Base-by-base conservation (phyloP, 1,140 invertebrate genomes). In the Manduca sexta region DNA sequence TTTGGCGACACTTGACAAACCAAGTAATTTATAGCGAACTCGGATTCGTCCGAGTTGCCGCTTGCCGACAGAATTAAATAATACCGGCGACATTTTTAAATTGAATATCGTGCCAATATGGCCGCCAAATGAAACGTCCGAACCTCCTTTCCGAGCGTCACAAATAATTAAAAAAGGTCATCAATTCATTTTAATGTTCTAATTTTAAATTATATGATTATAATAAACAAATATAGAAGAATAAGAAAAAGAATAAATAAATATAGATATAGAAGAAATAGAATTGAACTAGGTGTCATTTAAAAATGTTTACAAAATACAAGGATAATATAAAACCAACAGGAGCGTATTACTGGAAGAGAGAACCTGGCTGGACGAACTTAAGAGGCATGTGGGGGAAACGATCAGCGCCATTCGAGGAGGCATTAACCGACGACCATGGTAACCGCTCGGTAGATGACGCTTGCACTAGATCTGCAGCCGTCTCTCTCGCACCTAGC, bases 361-460 rank as follows among this genome's bases (percentile, higher is more conserved):
- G 91, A 31, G 91, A 92, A 60, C 91, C 91, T 2, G 90, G 89
- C 64, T 92, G 91, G 91, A 91, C 91, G 71, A 92, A 92, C 70
- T 83, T 92, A 52, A 90, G 91, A 74, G 91, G 91, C 30, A 88
- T 92, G 71, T 92, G 91, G 91, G 92, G 91, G 64, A 93, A 93
- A 72, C 65, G 86, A 45, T 67, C 75, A 7, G 31, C 56, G 37
- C 56, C 37, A 37, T 39, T 45, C 41, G 52, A 60, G 29, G 56
- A 60, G 51, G 45, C 47, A 48, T 50, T 67, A 49, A 64, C 68
- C 26, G 65, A 73, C 12, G 69, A 74, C 17, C 69, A 77, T 51
- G 80, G 78, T 81, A 81, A 77, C 64, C 8, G 10, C 21, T 1
- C 5, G 15, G 5, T 4, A 18, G 38, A 18, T n/a, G 12, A 6